These are phyloP conservation scores for Cisticola juncidis DNA, from an alignment of 2,113 vertebrate genomes.

Conservation along the genomic window DNA sequence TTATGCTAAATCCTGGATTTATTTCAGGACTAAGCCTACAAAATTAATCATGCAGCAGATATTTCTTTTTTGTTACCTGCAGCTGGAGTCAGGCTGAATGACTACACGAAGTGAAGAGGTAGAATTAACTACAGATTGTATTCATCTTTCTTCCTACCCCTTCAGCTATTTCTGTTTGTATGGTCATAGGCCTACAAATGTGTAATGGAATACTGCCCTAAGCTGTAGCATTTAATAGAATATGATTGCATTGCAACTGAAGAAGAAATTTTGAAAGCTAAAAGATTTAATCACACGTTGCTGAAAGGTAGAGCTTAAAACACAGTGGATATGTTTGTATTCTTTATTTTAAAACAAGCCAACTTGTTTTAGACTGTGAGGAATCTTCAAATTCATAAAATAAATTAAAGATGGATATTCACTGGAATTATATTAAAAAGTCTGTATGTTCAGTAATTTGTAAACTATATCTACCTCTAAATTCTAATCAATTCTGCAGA, in stretches of 20 bases:
- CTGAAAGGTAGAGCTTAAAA: neutral
- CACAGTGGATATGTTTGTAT: neutral
- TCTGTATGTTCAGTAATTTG: neutral
- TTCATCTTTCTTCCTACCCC: neutral
- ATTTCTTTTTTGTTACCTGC: neutral
- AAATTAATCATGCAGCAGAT: neutral
- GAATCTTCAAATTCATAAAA: neutral
- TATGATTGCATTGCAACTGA: neutral
- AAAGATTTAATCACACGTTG: neutral
- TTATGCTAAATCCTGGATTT: neutral
- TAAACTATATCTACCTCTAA: neutral
- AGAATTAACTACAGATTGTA: neutral
- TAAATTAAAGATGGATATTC: neutral
- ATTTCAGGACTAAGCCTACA: neutral
- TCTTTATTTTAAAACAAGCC: neutral
- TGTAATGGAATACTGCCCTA: neutral
- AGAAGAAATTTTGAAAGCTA: neutral
- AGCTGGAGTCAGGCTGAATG: neutral
- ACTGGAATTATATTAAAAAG: neutral
- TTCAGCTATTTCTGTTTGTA: neutral
- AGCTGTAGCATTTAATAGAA: neutral
- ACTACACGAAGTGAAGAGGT: neutral
- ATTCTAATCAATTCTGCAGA: neutral
- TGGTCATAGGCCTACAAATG: neutral
- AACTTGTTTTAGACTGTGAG: neutral